phyloP scores from a whole-genome alignment of 2,888 invertebrate species.

The Salticus scenicus region DNA sequence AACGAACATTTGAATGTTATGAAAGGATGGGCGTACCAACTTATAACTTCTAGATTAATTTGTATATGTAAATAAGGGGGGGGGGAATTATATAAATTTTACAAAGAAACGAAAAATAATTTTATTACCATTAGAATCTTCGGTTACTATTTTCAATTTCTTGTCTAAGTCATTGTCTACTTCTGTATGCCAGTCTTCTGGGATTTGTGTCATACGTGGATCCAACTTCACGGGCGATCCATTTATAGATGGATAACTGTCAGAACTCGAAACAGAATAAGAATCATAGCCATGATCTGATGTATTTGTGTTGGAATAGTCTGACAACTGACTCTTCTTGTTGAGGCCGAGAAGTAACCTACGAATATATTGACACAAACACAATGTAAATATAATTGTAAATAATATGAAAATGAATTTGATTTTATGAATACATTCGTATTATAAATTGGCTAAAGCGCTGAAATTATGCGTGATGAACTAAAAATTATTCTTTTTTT shows the following conservation, averaged over 20 bases:
- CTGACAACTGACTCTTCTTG: slow-evolving; percentile 45
- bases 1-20: too few relatives aligned
- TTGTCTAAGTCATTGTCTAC: slow-evolving; percentile 46
- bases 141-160: slow-evolving; percentile 56
- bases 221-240: slow-evolving; percentile 66
- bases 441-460: too few relatives aligned
- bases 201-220: slow-evolving; percentile 87
- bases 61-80: too few relatives aligned
- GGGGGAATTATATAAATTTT: too few relatives aligned
- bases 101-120: not conserved
- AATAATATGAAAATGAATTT: too few relatives aligned
- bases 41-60: too few relatives aligned
- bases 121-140: slow-evolving; percentile 43
- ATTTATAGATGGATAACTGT: slow-evolving; percentile 72
- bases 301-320: slow-evolving; percentile 74
- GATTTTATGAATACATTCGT: too few relatives aligned
- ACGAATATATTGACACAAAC: too few relatives aligned
- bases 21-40: too few relatives aligned
- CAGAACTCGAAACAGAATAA: slow-evolving; percentile 83
- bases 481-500: too few relatives aligned
- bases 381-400: too few relatives aligned
- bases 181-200: slow-evolving; percentile 79
- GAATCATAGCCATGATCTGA: slow-evolving; percentile 93
- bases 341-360: slow-evolving; percentile 63
- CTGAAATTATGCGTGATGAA: too few relatives aligned